phyloP scores from a whole-genome alignment of 2,888 invertebrate species.

The Trachelus stipa region DNA sequence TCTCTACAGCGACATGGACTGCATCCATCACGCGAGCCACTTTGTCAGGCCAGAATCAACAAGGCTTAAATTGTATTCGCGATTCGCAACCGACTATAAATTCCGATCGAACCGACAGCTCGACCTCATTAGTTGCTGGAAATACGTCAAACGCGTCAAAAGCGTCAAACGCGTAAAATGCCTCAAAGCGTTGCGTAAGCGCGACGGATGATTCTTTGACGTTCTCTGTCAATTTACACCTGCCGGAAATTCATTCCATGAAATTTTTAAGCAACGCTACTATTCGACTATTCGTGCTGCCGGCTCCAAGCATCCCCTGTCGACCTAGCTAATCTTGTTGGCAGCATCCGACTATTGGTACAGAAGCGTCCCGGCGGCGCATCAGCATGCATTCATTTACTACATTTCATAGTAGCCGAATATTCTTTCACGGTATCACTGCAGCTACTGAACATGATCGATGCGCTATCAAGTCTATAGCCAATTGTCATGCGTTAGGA shows the following conservation, averaged over 20 bases:
- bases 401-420: no score
- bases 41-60: constrained; percentile 57
- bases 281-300: no score
- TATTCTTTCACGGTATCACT: no score
- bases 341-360: constrained; percentile 25
- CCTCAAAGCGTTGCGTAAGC: not conserved
- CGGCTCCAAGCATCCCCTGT: constrained; percentile 40
- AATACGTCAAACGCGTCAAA: constrained; percentile 6
- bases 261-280: no score
- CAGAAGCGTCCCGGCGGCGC: no score
- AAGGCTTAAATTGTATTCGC: constrained; percentile 60
- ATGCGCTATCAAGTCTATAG: not conserved
- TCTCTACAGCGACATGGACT: constrained; percentile 33
- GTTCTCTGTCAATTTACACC: no score
- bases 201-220: no score
- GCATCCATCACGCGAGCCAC: constrained; percentile 58
- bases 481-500: not conserved
- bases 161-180: constrained; percentile 4
- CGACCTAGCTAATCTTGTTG: constrained; percentile 43
- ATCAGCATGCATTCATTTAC: no score
- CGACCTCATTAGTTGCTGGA: constrained; percentile 31
- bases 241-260: no score
- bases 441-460: no score
- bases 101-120: constrained; percentile 47
- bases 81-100: constrained; percentile 52